Percentiles rank a stretch among this genome's conserved stretches.
Conservation (phyloP, 1,140 invertebrate genomes). For the Mizuhopecten yessoensis region DNA sequence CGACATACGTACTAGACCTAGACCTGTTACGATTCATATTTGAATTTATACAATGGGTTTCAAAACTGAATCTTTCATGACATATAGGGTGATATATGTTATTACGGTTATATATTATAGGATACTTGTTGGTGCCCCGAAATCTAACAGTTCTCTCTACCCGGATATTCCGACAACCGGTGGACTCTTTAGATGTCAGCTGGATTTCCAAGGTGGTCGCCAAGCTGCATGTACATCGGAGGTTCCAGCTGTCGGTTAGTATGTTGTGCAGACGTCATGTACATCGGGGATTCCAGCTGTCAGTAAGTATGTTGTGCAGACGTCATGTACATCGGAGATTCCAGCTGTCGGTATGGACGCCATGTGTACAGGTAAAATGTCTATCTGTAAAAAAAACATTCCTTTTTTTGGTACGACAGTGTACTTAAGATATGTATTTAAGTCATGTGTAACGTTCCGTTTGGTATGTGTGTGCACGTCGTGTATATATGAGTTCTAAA, state of each 20-base stretch:
- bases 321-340: neutral
- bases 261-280: neutral
- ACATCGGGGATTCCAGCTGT: neutral
- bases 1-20: too few species aligned
- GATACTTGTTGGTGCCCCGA: neutral
- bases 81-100: too few species aligned
- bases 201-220: neutral
- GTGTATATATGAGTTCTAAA: too few species aligned
- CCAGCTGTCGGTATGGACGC: neutral
- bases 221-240: neutral
- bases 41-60: too few species aligned
- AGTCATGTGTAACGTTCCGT: too few species aligned
- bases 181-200: neutral
- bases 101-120: neutral
- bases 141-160: neutral
- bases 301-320: neutral
- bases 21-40: too few species aligned
- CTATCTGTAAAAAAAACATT: too few species aligned
- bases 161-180: neutral
- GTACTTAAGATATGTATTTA: too few species aligned
- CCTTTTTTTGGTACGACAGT: too few species aligned
- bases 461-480: too few species aligned
- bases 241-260: neutral
- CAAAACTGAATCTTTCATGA: too few species aligned
- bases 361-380: too few species aligned